Base-by-base conservation (phyloP, 2,797 vertebrate genomes). In the Lagothrix lagotricha region DNA sequence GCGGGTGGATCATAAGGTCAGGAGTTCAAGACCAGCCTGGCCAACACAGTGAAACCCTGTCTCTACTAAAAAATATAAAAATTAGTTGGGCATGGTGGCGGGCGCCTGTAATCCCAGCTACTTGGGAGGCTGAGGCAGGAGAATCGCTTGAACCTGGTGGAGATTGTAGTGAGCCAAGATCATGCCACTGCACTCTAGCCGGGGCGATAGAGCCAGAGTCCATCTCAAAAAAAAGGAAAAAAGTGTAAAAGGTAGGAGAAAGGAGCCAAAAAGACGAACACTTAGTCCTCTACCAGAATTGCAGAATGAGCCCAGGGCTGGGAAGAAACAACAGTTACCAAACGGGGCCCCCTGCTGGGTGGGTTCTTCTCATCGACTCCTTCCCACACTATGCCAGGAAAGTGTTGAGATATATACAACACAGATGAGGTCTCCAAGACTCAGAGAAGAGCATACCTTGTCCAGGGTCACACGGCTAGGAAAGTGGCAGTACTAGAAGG, bases 371-470 rank as follows among this genome's bases (percentile, higher is more conserved):
- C 33, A 28, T n/a, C n/a, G 44, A 76, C 54, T 80, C 90, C 70
- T n/a, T 80, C 70, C 39, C 9, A 61, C 2, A 22, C 7, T 26
- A 26, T 19, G 7, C 24, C 0, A 14, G 44, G 4, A 70, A 91
- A 44, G n/a, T 48, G 12, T 57, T 33, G 2, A 24, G 28, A 41
- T 70, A 46, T 13, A 9, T 44, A n/a, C 39, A 36, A 77, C 30
- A 7, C 41, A 80, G 44, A 87, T 46, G 70, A 96, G 54, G n/a
- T 48, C 85, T 82, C 39, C 30, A 77, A 75, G 41, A 83, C 12
- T 64, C 95, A 90, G 58, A 97, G 85, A 92, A 33, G 30, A 83
- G 52, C 28, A 30, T 50, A 50, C 76, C 39, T 87, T 93, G 54
- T 24, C 52, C 28, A 64, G 82, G 46, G 36, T 85, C 92, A 87